These are phyloP conservation scores for Apodemus sylvaticus DNA, from an alignment of 2,113 vertebrate species.

Conservation along the genomic window DNA sequence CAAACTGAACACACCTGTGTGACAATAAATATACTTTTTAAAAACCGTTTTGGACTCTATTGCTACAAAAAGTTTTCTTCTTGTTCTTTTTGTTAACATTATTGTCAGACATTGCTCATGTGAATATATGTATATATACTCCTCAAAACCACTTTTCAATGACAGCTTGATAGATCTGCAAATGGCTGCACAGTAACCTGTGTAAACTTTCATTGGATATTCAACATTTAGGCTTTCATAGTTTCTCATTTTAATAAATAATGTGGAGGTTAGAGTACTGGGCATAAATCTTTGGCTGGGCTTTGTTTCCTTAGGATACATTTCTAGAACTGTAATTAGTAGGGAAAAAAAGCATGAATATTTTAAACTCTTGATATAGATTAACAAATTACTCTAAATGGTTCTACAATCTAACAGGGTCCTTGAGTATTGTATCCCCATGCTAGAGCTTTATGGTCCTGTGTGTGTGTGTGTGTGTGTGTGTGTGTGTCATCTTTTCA, in stretches of 20 bases:
- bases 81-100: conserved; percentile 12
- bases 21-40: background rate
- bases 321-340: conserved; percentile 30
- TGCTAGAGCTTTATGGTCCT: background rate
- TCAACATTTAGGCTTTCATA: background rate
- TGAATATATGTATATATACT: background rate
- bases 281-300: background rate
- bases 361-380: conserved; percentile 25
- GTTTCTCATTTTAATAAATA: conserved; percentile 43
- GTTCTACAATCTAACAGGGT: background rate
- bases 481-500: background rate
- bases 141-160: background rate
- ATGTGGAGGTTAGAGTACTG: background rate
- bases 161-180: background rate
- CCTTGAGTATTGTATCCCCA: background rate
- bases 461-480: background rate
- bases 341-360: conserved; percentile 20
- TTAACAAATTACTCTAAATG: background rate
- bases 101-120: background rate
- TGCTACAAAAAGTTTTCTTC: background rate
- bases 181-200: background rate
- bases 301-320: conserved; percentile 37
- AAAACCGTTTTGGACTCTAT: background rate
- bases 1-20: background rate
- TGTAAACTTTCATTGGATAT: conserved; percentile 31